Base-by-base conservation (phyloP, 2,888 invertebrate genomes). In the Crepidodera aurea region DNA sequence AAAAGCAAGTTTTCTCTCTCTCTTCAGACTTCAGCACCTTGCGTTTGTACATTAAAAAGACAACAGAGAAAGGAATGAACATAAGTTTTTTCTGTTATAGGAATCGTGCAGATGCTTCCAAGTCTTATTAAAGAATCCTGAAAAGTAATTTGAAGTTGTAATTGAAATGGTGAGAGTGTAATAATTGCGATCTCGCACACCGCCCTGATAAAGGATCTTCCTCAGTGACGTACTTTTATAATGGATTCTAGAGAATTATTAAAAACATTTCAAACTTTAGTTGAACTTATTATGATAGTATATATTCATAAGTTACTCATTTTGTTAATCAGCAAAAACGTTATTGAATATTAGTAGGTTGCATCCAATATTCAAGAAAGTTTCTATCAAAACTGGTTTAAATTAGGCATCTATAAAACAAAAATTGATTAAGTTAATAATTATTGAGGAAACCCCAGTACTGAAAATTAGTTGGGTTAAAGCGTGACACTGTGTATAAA, bases 81-180 rank as follows among this genome's bases (percentile, higher is more conserved):
- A 40, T 62, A 66, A 61, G 60, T 62, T 67, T 67, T 66, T 66
- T 65, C 55, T 51, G 62, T 64, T 64, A 67, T 64, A 68, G 65
- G 62, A 69, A 69, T 71, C 70, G 69, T 69, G 69, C 69, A 69
- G 71, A 70, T 68, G 64, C 64, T 65, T 66, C 60, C 60, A 64
- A 68, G 78, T 79, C 78, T 78, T 80, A 81, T 81, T 80, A 81
- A 81, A 80, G 78, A 79, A 79, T 78, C 79, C 60, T 77, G 78
- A 79, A 81, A 81, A 81, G 81, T 81, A 81, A 81, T 81, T 79
- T 77, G 77, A 81, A 81, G 79, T 81, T 80, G 81, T 81, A 81
- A 81, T 81, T 81, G 80, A 81, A 81, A 81, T 79, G 78, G 80
- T 76, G 79, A 78, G 78, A 79, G 79, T 79, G 77, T 80, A 80